A percentile compares a stretch with the other conserved stretches of the same genome.
These are phyloP conservation scores for Scalopus aquaticus DNA, from an alignment of 2,113 vertebrate genomes.

Conservation along the genomic window DNA sequence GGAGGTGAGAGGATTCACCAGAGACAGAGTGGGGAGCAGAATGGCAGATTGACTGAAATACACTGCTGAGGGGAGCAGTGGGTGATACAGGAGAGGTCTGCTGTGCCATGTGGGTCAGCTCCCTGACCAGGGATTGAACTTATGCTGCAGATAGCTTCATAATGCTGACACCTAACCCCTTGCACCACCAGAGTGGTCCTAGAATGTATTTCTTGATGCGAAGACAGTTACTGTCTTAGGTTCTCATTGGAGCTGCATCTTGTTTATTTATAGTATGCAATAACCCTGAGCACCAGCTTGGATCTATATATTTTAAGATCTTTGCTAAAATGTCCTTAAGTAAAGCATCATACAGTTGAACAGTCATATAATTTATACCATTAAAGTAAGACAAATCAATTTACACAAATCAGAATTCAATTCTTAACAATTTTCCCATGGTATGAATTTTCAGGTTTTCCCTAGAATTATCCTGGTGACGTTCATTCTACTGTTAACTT, in stretches of 20 bases:
- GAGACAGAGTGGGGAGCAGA: too few species aligned
- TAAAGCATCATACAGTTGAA: background rate
- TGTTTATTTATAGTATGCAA: background rate
- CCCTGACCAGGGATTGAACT: too few species aligned
- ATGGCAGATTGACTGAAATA: too few species aligned
- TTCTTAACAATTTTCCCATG: background rate
- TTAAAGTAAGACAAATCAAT: background rate
- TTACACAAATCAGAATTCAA: background rate
- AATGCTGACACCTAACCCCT: too few species aligned
- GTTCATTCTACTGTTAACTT: background rate
- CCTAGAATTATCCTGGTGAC: background rate
- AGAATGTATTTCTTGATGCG: background rate
- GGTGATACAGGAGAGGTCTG: too few species aligned
- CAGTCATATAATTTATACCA: background rate
- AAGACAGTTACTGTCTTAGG: background rate
- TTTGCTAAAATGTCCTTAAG: background rate
- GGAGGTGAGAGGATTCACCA: too few species aligned
- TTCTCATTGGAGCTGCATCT: background rate
- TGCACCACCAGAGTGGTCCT: too few species aligned
- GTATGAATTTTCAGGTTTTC: background rate
- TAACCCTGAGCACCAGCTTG: background rate
- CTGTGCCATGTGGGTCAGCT: too few species aligned
- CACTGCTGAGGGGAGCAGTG: too few species aligned
- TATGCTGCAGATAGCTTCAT: too few species aligned
- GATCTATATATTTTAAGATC: background rate